These are phyloP conservation scores for Scomber japonicus DNA, from an alignment of 2,113 vertebrate genomes.

Conservation along the genomic window DNA sequence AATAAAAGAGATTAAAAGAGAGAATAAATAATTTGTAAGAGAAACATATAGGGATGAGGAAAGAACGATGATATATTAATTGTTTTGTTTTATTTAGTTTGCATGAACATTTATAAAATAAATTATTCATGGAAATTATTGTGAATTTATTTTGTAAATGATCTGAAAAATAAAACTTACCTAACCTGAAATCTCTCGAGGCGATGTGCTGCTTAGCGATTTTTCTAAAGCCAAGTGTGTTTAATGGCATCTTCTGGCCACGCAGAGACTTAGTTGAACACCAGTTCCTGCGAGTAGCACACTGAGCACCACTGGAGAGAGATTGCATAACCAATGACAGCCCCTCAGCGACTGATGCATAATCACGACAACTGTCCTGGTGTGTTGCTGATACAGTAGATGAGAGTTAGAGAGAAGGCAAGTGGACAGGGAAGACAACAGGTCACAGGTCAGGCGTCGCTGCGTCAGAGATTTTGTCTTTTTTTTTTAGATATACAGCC, in stretches of 20 bases:
- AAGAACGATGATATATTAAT: no score
- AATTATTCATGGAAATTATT: no score
- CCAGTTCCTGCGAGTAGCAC: slow-evolving; percentile 16
- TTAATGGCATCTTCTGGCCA: slow-evolving; percentile 42
- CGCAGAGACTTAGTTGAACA: background rate
- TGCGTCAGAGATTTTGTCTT: slow-evolving; percentile 28
- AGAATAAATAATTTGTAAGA: no score
- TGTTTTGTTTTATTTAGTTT: no score
- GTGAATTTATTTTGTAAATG: no score
- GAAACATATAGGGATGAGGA: no score
- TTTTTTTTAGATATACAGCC: slow-evolving; percentile 14
- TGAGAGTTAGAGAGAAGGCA: slow-evolving; percentile 39
- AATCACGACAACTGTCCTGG: slow-evolving; percentile 61
- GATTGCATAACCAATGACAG: slow-evolving; percentile 61
- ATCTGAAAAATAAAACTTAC: no score
- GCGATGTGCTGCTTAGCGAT: background rate
- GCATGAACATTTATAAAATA: no score
- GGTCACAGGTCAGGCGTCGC: slow-evolving; percentile 46
- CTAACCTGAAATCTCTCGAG: slow-evolving; percentile 3
- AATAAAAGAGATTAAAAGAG: no score
- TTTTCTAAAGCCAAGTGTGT: slow-evolving; percentile 15
- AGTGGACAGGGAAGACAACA: slow-evolving; percentile 35
- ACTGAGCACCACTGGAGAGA: slow-evolving; percentile 48
- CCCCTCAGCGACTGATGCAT: slow-evolving; percentile 57
- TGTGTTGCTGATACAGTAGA: slow-evolving; percentile 67